Evolutionary conservation across 2,888 invertebrate genomes (phyloP), one percentile per base, ranked within the genome.

Genomic region (Drosophila paramelanica): DNA sequence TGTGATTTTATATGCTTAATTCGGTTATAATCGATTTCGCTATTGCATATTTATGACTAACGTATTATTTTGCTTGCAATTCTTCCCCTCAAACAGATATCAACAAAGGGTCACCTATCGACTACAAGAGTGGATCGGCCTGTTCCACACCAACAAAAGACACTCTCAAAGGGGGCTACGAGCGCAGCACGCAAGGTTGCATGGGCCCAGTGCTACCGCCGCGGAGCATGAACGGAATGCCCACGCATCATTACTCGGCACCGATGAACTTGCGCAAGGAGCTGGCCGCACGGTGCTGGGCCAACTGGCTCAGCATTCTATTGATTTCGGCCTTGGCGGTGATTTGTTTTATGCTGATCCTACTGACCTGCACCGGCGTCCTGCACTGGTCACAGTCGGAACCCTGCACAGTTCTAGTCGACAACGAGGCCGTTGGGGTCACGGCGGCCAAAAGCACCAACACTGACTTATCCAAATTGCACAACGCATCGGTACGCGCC

Each of bases 241-340:
- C 94, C 88, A 94, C 96, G 77, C 95, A 95, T 89, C 96, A 96
- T 93, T 96, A 96, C 91, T 95, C 96, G 77, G 96, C 96, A 83
- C 94, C 97, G 89, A 96, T 97, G 93, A 97, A 96, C 93, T 97
- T 97, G 93, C 95, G 96, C 91, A 97, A 97, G 94, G 96, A 96
- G 86, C 94, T 97, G 88, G 95, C 96, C 64, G 96, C 96, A 84
- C 94, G 95, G 89, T 98, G 98, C 93, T 96, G 97, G 75, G 98
- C 98, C 97, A 96, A 96, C 93, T 97, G 98, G 93, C 95, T 97
- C 82, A 97, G 98, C 76, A 96, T 98, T 91, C 95, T 96, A 81
- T 96, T 97, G 92, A 96, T 97, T 91, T 94, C 97, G 93, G 94
- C 97, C 87, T 95, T 96, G 86, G 95, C 97, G 87, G 94, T 97